These are phyloP conservation scores for Gorsachius magnificus DNA, from an alignment of 2,797 vertebrate species.

Conservation along the genomic window DNA sequence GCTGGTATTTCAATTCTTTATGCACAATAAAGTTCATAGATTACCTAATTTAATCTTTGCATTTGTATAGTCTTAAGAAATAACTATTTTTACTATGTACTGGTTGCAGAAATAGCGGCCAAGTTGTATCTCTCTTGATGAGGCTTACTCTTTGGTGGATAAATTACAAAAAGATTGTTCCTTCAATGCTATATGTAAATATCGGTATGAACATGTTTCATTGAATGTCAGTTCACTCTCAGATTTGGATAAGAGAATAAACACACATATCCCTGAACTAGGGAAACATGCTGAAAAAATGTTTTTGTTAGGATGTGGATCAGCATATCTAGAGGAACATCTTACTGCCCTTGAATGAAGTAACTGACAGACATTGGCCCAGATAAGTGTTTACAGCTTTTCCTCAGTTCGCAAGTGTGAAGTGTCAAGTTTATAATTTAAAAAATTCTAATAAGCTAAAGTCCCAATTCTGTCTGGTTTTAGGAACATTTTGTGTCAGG, in stretches of 20 bases:
- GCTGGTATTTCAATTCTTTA: background rate
- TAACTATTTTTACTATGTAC: background rate
- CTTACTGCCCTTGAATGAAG: background rate
- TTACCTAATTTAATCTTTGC: background rate
- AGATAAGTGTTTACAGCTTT: background rate
- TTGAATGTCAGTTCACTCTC: background rate
- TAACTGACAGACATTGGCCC: background rate
- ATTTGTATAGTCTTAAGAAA: background rate
- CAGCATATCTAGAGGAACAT: background rate
- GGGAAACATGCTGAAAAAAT: background rate
- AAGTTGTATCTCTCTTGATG: background rate
- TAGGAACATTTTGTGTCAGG: background rate
- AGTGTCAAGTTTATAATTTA: background rate
- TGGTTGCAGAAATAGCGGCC: conserved; percentile 63
- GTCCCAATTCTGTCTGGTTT: background rate
- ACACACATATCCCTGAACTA: background rate
- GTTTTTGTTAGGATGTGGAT: background rate
- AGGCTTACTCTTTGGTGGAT: background rate
- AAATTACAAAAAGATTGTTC: conserved; percentile 35
- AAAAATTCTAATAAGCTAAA: background rate
- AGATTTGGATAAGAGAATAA: conserved; percentile 41
- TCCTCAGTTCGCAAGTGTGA: background rate
- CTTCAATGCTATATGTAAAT: background rate
- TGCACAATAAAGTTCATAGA: background rate
- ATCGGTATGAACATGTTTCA: conserved; percentile 21